Evolutionary conservation across 1,140 invertebrate genomes (phyloP).

Genomic region (Eumaeus atala): DNA sequence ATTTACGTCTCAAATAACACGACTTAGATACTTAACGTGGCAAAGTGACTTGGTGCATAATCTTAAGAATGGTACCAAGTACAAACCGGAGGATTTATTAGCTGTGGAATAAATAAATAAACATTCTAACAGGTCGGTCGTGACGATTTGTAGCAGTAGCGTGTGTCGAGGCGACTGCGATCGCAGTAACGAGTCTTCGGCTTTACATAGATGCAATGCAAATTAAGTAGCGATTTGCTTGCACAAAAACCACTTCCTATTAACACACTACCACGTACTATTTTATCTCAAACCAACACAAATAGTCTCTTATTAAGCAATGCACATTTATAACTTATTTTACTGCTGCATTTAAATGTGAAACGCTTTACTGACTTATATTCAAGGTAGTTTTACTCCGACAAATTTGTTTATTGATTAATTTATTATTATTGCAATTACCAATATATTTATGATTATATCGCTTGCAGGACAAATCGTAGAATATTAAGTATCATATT

Average conservation of each 20-base stretch:
- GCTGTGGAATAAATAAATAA: constrained; percentile 17
- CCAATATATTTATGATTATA: constrained; percentile 1
- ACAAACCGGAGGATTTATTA: constrained; percentile 8
- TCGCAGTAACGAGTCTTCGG: constrained; percentile 38
- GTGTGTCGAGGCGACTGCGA: constrained; percentile 36
- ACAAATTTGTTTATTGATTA: background rate
- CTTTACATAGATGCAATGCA: constrained; percentile 56
- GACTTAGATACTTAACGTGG: no score
- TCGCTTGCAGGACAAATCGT: background rate
- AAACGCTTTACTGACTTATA: no score
- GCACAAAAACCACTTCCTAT: constrained; percentile 39
- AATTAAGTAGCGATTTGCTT: constrained; percentile 47
- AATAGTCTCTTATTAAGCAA: constrained; percentile 5
- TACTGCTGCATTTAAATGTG: background rate
- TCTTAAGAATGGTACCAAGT: background rate
- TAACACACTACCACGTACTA: constrained; percentile 26
- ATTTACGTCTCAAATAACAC: no score
- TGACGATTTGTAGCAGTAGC: constrained; percentile 36
- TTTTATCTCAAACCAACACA: constrained; percentile 2
- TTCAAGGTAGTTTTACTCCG: no score
- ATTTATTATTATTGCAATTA: constrained; percentile 7
- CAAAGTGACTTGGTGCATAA: no score
- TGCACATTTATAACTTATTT: constrained; percentile 4
- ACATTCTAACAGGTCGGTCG: constrained; percentile 34
- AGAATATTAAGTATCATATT: background rate